Conservation (phyloP, 2,797 vertebrate species). For the Coranthus polyacanthus region DNA sequence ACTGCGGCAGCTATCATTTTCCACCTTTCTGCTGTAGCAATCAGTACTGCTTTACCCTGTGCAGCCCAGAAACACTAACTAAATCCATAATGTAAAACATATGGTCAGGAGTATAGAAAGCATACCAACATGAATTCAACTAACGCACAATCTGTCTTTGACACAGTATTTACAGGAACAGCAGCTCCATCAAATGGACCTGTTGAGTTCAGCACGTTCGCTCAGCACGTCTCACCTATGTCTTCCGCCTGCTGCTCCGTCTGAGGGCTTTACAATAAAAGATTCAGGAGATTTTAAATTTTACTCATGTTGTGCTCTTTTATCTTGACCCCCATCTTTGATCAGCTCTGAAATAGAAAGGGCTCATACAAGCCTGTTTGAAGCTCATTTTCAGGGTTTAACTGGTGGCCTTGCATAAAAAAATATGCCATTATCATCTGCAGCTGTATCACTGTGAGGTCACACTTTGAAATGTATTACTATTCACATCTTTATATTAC, state of each 20-base stretch:
- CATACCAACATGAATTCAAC: slow-evolving; percentile 30
- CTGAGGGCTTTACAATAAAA: slow-evolving; percentile 49
- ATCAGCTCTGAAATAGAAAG: slow-evolving; percentile 39
- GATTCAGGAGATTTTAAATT: slow-evolving; percentile 58
- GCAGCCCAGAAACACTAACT: slow-evolving; percentile 45
- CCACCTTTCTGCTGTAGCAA: slow-evolving; percentile 63
- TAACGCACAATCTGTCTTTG: slow-evolving; percentile 36
- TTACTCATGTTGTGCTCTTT: slow-evolving; percentile 50
- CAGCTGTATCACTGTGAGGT: slow-evolving; percentile 8
- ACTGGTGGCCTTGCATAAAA: slow-evolving; percentile 33
- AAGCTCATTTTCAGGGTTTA: slow-evolving; percentile 41
- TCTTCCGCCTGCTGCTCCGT: slow-evolving; percentile 23
- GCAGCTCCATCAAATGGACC: slow-evolving; percentile 39
- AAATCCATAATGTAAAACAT: slow-evolving; percentile 65
- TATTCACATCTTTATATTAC: slow-evolving; percentile 2
- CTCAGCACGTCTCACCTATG: slow-evolving; percentile 33
- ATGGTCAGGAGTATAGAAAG: slow-evolving; percentile 45
- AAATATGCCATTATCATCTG: slow-evolving; percentile 37
- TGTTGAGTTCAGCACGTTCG: slow-evolving; percentile 15
- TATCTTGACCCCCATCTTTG: slow-evolving; percentile 68
- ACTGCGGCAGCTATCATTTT: slow-evolving; percentile 64
- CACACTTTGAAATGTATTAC: slow-evolving; percentile 16
- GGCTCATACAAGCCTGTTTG: slow-evolving; percentile 17
- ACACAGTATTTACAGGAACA: slow-evolving; percentile 15
- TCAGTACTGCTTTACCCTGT: slow-evolving; percentile 45